Conservation (phyloP, 2,888 invertebrate genomes). For the Pyrgus malvae region DNA sequence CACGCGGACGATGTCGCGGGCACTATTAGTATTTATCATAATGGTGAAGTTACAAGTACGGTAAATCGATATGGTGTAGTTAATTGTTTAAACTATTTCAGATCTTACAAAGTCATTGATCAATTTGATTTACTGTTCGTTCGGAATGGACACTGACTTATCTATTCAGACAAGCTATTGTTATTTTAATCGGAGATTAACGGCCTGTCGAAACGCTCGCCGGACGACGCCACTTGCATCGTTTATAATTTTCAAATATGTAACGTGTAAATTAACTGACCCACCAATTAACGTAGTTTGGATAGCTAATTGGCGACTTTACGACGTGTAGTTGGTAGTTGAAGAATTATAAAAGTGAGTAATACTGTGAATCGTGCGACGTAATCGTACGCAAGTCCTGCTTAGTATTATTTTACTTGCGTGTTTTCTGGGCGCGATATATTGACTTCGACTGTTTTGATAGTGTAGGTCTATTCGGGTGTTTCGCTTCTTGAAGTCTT, state of each 20-base stretch:
- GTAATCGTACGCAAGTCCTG: too few species aligned
- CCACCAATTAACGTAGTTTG: background rate
- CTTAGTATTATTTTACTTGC: too few species aligned
- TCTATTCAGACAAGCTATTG: slow-evolving; percentile 9
- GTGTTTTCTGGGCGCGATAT: too few species aligned
- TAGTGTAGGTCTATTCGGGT: too few species aligned
- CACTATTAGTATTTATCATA: too few species aligned
- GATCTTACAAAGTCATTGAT: background rate
- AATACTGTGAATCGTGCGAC: background rate
- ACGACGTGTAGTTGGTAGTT: background rate
- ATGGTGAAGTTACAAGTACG: too few species aligned
- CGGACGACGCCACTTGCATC: background rate
- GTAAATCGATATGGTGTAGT: too few species aligned
- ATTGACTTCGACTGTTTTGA: too few species aligned
- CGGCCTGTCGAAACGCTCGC: slow-evolving; percentile 7
- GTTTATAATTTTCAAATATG: background rate
- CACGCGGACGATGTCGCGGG: too few species aligned
- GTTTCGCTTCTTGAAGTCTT: too few species aligned
- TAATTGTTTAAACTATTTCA: slow-evolving; percentile 3
- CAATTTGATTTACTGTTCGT: slow-evolving; percentile 2
- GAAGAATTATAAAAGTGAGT: background rate
- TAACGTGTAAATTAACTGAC: background rate
- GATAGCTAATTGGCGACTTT: slow-evolving; percentile 35
- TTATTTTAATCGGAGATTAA: slow-evolving; percentile 15
- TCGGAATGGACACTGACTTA: slow-evolving; percentile 7